phyloP scores from a whole-genome alignment of 1,140 invertebrate genomes.

The Eupeodes corollae region DNA sequence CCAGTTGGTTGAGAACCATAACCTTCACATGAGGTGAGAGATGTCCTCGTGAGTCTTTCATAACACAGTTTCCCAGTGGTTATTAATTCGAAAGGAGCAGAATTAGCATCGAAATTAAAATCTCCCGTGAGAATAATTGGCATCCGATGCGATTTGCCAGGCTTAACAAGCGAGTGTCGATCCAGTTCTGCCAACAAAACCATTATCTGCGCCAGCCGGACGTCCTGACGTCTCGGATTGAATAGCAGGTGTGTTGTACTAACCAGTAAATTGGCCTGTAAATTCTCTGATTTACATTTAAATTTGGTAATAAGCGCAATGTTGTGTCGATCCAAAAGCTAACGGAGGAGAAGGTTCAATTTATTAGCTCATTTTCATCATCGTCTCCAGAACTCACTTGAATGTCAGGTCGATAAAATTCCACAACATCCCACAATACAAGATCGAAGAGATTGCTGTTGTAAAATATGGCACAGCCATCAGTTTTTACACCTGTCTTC shows the following conservation, averaged over 20 bases:
- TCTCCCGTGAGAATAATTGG: constrained; percentile 83
- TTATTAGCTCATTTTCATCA: neutral
- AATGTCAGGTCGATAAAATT: constrained; percentile 42
- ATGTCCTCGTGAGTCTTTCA: constrained; percentile 34
- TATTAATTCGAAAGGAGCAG: constrained; percentile 61
- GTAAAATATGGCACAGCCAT: constrained; percentile 80
- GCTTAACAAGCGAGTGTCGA: constrained; percentile 43
- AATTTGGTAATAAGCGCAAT: constrained; percentile 74
- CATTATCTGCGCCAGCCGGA: constrained; percentile 75
- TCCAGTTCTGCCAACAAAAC: constrained; percentile 74
- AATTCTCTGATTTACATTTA: constrained; percentile 39
- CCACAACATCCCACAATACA: constrained; percentile 48
- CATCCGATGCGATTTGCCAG: constrained; percentile 39
- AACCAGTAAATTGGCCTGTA: constrained; percentile 51
- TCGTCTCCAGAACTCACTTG: constrained; percentile 4
- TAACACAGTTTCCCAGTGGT: constrained; percentile 43
- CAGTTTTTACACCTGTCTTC: constrained; percentile 53
- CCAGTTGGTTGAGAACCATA: constrained; percentile 18
- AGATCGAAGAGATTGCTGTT: constrained; percentile 51
- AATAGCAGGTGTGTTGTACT: constrained; percentile 92
- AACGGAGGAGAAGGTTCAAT: constrained; percentile 16
- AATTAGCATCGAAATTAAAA: constrained; percentile 69
- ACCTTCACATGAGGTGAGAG: constrained; percentile 20
- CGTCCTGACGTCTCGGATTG: constrained; percentile 77
- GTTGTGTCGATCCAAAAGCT: constrained; percentile 72